Evolutionary conservation across 2,888 invertebrate species (phyloP).

Genomic region (Microctonus aethiopoides): DNA sequence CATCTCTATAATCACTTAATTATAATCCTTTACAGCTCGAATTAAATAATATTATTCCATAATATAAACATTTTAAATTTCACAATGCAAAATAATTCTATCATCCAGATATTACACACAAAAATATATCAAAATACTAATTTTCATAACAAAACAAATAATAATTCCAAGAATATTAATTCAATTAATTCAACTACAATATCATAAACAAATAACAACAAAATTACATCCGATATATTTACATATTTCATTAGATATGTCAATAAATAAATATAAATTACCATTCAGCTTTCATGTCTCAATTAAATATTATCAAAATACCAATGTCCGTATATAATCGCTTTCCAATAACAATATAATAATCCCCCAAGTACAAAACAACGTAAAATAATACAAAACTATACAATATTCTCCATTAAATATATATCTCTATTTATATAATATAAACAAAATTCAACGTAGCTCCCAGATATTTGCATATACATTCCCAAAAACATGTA

Average conservation of each 20-base stretch:
- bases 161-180: too few species aligned
- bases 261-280: too few species aligned
- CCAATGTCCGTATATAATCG: background rate
- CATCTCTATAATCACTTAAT: background rate
- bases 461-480: background rate
- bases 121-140: too few species aligned
- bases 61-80: background rate
- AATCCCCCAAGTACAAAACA: background rate
- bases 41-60: too few species aligned
- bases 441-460: background rate
- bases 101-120: background rate
- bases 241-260: too few species aligned
- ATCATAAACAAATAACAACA: too few species aligned
- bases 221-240: too few species aligned
- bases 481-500: background rate
- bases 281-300: background rate
- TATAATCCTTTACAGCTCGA: too few species aligned
- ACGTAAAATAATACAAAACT: background rate
- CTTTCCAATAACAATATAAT: background rate
- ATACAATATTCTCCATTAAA: background rate
- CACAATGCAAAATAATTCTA: background rate
- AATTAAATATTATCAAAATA: background rate
- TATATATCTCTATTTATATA: background rate
- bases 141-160: too few species aligned
- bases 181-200: too few species aligned